These are phyloP conservation scores for Laothoe populi DNA, from an alignment of 2,888 invertebrate species.

Conservation along the genomic window DNA sequence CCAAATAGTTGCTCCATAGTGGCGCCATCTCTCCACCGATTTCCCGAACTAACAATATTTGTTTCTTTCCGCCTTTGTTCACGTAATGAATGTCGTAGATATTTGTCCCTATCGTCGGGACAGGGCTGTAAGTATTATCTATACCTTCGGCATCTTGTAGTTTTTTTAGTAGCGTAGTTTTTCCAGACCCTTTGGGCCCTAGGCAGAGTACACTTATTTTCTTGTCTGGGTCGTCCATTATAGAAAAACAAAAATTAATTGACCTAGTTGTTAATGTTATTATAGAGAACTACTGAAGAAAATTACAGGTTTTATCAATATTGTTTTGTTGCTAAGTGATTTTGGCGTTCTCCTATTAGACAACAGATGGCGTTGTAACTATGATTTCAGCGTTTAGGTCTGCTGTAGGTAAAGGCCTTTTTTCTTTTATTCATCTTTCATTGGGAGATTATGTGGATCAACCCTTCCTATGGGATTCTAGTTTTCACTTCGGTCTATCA, in stretches of 20 bases:
- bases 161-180: conserved; percentile 91
- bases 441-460: too few relatives aligned
- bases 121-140: conserved; percentile 91
- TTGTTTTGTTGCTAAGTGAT: conserved; percentile 29
- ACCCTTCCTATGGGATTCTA: too few relatives aligned
- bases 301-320: conserved; percentile 52
- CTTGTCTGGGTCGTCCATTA: conserved; percentile 74
- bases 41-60: conserved; percentile 87
- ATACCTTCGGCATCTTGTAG: conserved; percentile 88
- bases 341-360: conserved; percentile 50
- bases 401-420: too few relatives aligned
- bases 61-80: conserved; percentile 78
- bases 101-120: conserved; percentile 92
- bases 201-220: conserved; percentile 86
- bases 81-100: conserved; percentile 87
- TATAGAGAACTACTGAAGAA: background rate
- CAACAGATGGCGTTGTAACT: conserved; percentile 56
- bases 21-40: conserved; percentile 93
- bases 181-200: conserved; percentile 92
- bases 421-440: too few relatives aligned
- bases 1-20: conserved; percentile 91
- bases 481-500: background rate
- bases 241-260: background rate
- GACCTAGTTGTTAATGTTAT: background rate
- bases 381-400: background rate